Evolutionary conservation across 1,140 invertebrate species (phyloP).

Genomic region (Hycleus cichorii): DNA sequence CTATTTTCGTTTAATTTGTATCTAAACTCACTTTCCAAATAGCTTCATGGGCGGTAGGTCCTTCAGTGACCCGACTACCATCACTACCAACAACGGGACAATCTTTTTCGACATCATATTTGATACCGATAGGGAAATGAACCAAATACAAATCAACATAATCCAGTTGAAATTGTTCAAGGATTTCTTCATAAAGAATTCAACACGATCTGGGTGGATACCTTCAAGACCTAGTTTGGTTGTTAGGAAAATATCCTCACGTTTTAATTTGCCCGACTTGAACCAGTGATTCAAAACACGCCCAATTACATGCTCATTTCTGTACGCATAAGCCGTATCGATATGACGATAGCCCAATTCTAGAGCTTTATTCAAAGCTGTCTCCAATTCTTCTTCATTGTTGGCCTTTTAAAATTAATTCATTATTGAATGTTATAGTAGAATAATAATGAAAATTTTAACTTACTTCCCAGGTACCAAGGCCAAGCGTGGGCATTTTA

Average conservation of each 20-base stretch:
- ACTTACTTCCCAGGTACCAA: neutral
- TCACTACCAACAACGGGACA: slow-evolving; percentile 41
- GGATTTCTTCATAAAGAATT: slow-evolving; percentile 63
- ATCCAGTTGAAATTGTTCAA: slow-evolving; percentile 63
- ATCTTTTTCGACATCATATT: slow-evolving; percentile 41
- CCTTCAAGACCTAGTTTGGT: slow-evolving; percentile 62
- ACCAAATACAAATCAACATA: slow-evolving; percentile 83
- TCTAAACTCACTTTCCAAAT: slow-evolving; percentile 60
- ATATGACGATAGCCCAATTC: slow-evolving; percentile 68
- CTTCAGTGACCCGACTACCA: slow-evolving; percentile 58
- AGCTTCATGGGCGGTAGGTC: slow-evolving; percentile 57
- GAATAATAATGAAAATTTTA: neutral
- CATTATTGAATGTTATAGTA: neutral
- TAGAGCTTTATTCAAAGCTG: slow-evolving; percentile 55
- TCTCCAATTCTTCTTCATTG: slow-evolving; percentile 57
- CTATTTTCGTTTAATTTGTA: no score
- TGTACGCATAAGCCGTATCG: slow-evolving; percentile 74
- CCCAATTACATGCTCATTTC: slow-evolving; percentile 75
- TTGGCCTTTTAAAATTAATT: slow-evolving; percentile 45
- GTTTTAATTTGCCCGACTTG: slow-evolving; percentile 54
- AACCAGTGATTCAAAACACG: slow-evolving; percentile 67
- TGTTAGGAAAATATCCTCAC: slow-evolving; percentile 74
- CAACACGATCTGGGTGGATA: slow-evolving; percentile 57
- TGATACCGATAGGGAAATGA: slow-evolving; percentile 68
- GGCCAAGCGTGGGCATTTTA: no score